Percentiles rank a stretch among this genome's conserved stretches.
Conservation (phyloP, 2,888 invertebrate species). For the Phymatocera aterrima region DNA sequence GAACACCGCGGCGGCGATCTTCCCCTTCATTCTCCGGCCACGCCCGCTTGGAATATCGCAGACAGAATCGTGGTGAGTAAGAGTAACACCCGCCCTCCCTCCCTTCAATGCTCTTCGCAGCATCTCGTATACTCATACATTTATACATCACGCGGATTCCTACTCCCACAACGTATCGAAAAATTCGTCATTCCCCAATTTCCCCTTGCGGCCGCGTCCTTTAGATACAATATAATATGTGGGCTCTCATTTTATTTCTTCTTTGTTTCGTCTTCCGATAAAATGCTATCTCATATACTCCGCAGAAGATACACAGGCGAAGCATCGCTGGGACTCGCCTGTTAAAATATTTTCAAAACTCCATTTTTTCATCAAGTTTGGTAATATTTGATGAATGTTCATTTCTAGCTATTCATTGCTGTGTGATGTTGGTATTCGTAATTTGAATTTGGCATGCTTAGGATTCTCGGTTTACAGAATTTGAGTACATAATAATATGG, state of each 20-base stretch:
- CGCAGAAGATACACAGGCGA: too few species aligned
- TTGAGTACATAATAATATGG: not conserved
- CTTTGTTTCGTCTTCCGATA: not conserved
- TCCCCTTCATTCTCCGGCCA: conserved; percentile 63
- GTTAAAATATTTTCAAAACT: too few species aligned
- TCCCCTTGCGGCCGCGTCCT: too few species aligned
- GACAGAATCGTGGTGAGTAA: conserved; percentile 64
- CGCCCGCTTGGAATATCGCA: conserved; percentile 65
- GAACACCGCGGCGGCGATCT: conserved; percentile 46
- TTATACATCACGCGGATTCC: not conserved
- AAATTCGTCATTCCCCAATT: conserved; percentile 6
- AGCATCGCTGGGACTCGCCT: too few species aligned
- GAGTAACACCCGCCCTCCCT: conserved; percentile 52
- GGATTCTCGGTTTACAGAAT: not conserved
- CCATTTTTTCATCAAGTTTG: too few species aligned
- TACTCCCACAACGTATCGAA: not conserved
- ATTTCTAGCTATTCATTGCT: not conserved
- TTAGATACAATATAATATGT: too few species aligned
- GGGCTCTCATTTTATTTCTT: not conserved
- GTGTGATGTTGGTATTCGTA: not conserved
- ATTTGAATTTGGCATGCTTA: not conserved
- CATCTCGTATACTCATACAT: not conserved
- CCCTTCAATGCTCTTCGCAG: not conserved
- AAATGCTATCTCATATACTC: too few species aligned
- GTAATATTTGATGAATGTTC: not conserved